Base-by-base conservation (phyloP, 2,888 invertebrate genomes). In the Stenoptilia bipunctidactyla region DNA sequence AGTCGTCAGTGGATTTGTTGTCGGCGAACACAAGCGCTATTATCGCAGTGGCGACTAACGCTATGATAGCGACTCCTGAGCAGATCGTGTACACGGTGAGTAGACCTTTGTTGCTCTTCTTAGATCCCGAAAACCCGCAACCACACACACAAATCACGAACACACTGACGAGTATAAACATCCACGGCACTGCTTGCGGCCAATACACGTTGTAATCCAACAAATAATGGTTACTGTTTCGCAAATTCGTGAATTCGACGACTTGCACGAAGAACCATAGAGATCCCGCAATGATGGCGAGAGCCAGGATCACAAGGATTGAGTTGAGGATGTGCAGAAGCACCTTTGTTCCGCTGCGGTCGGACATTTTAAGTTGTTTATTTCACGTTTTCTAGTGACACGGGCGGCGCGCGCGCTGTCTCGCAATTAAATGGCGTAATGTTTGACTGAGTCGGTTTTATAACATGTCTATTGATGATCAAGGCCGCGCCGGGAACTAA, bases 121-220 rank as follows among this genome's bases (percentile, higher is more conserved):
- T 68, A 0, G 70, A 66, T 27, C 77, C 70, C 37, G 61, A 52
- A 38, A 71, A 72, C 1, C 80, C 82, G 47, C 77, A 77, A 39
- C 60, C 53, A 1, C 72, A 63, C 0, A 67, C 68, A 37, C 60
- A 58, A 3, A 80, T 45, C 10, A 72, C 62, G n/a, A 76, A 53
- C 1, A 76, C 42, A 1, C 69, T 68, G 15, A 65, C 62, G 1
- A 77, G 43, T 20, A 80, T 61, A 43, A 80, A 83, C 43, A 82
- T 53, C 82, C 82, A 83, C 0, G 82, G 82, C 0, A 79, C 59
- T 0, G 72, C 76, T 48, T 83, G 82, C 0, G 80, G 76, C 80
- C 79, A 83, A 44, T 79, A 77, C 42, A 83, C 64, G 12, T 61
- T 68, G 61, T 76, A 83, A 47, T 83, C 80, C 45, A 82, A 53